phyloP scores from a whole-genome alignment of 2,888 invertebrate species.

The Agonum fuliginosum region DNA sequence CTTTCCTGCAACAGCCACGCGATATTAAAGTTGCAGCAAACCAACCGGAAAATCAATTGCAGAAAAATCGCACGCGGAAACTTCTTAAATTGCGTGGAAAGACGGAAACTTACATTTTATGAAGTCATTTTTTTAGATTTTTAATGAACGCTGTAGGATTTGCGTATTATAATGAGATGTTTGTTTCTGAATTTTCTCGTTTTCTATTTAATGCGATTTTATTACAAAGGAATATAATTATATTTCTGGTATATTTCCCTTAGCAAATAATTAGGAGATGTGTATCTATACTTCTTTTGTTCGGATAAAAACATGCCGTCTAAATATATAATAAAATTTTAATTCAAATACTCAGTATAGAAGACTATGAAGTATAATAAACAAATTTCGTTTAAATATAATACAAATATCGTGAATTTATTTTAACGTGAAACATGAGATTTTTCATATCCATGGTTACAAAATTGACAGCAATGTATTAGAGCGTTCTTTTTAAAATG shows the following conservation, averaged over 20 bases:
- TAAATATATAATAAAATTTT: too few species aligned
- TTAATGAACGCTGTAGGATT: neutral
- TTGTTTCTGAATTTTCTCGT: neutral
- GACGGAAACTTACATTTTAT: slow-evolving; percentile 39
- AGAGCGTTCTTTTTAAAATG: too few species aligned
- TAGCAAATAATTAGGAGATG: neutral
- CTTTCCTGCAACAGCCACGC: slow-evolving; percentile 11
- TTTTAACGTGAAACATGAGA: too few species aligned
- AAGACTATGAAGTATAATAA: too few species aligned
- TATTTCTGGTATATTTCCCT: neutral
- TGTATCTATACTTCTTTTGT: neutral
- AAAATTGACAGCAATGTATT: too few species aligned
- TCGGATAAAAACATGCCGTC: neutral
- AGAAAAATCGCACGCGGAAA: slow-evolving; percentile 22
- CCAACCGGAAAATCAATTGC: slow-evolving; percentile 34
- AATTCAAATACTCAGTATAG: too few species aligned
- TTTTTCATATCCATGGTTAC: too few species aligned
- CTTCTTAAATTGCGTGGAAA: slow-evolving; percentile 33
- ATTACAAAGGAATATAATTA: neutral
- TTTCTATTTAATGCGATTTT: neutral
- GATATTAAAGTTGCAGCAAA: slow-evolving; percentile 27
- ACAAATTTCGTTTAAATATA: too few species aligned
- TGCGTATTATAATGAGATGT: slow-evolving; percentile 11
- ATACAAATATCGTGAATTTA: too few species aligned
- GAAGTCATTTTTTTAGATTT: slow-evolving; percentile 22